Percentiles rank a stretch among this genome's conserved stretches.
Conservation (phyloP, 2,797 vertebrate genomes). For the Thaleichthys pacificus region DNA sequence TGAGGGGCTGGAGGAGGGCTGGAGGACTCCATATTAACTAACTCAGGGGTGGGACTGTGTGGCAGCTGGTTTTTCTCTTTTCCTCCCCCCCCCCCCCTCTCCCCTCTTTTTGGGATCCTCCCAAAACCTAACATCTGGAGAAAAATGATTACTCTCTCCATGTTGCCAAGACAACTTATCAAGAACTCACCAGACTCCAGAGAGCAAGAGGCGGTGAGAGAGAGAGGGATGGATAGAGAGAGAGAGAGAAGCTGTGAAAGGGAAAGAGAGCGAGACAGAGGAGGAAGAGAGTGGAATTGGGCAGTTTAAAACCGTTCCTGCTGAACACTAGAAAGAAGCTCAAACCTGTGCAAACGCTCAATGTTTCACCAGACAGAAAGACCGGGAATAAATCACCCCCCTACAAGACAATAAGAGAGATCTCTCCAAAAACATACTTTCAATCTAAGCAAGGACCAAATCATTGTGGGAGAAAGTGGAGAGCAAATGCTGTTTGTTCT, state of each 20-base stretch:
- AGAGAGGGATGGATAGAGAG: constrained; percentile 13
- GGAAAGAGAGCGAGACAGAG: constrained; percentile 1
- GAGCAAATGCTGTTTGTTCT: constrained; percentile 40
- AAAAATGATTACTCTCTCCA: constrained; percentile 67
- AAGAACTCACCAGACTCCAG: constrained; percentile 52
- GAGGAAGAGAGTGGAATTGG: too few relatives aligned
- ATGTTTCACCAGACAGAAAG: too few relatives aligned
- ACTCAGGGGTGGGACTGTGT: constrained; percentile 41
- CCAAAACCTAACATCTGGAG: constrained; percentile 73
- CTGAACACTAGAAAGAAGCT: too few relatives aligned
- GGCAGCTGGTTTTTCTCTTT: constrained; percentile 54
- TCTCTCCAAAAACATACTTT: too few relatives aligned
- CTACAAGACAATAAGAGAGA: too few relatives aligned
- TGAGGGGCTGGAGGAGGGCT: background rate
- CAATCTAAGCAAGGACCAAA: too few relatives aligned
- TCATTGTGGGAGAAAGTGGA: background rate
- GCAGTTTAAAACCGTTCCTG: too few relatives aligned
- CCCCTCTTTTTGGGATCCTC: constrained; percentile 51
- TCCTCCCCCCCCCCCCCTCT: constrained; percentile 33
- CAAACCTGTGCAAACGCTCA: too few relatives aligned
- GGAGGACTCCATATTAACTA: constrained; percentile 57
- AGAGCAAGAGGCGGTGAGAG: background rate
- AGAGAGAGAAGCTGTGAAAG: constrained; percentile 18
- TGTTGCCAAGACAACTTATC: constrained; percentile 70
- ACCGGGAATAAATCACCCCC: too few relatives aligned